These are phyloP conservation scores for Xestoiulus laeticollis DNA, from an alignment of 2,888 invertebrate species.

Conservation along the genomic window DNA sequence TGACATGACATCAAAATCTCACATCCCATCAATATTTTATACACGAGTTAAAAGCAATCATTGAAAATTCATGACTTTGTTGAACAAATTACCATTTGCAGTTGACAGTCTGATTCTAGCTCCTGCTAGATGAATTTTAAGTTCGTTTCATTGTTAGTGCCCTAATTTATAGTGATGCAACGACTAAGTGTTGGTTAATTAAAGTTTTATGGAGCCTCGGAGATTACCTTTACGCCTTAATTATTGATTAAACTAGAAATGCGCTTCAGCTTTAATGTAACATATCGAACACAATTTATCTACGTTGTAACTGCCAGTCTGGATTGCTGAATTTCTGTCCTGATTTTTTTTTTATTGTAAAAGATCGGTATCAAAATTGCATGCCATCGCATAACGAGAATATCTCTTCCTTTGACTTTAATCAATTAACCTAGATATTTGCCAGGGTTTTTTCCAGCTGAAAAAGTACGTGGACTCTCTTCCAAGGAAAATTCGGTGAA, in stretches of 20 bases:
- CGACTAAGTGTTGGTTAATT: constrained; percentile 22
- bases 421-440: constrained; percentile 28
- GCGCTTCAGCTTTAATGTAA: background rate
- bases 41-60: too few species aligned
- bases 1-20: too few species aligned
- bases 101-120: too few species aligned
- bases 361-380: background rate
- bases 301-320: background rate
- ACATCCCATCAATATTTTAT: background rate
- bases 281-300: background rate
- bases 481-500: background rate
- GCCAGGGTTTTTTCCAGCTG: background rate
- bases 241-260: constrained; percentile 20
- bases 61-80: too few species aligned
- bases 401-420: constrained; percentile 3
- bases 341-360: background rate
- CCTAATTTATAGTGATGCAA: background rate
- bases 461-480: background rate
- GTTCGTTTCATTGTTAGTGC: background rate
- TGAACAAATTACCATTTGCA: too few species aligned
- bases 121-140: background rate
- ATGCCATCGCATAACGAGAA: constrained; percentile 8
- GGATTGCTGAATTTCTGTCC: background rate
- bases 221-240: background rate
- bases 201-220: background rate